Conservation (phyloP, 2,797 vertebrate species). For the Rhynchotus rufescens region DNA sequence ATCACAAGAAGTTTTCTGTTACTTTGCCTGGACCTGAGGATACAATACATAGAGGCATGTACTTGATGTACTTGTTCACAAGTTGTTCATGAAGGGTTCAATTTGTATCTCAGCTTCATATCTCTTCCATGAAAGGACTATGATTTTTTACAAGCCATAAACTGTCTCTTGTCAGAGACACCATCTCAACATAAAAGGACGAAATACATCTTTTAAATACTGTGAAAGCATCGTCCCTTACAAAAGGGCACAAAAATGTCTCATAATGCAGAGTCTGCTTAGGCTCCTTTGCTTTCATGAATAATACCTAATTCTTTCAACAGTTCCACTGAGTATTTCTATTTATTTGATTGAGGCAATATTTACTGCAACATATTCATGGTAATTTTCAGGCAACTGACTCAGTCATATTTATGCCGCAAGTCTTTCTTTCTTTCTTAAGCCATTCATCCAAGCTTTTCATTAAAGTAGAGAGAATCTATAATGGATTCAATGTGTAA, state of each 20-base stretch:
- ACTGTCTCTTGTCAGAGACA: neutral
- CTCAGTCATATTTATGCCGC: constrained; percentile 13
- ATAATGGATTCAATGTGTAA: constrained; percentile 59
- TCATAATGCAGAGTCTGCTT: neutral
- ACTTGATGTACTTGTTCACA: neutral
- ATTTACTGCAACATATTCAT: constrained; percentile 25
- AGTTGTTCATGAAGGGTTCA: neutral
- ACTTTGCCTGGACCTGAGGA: neutral
- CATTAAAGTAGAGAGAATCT: constrained; percentile 61
- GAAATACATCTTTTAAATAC: neutral
- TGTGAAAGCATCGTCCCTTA: neutral
- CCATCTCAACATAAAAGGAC: neutral
- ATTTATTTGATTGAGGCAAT: constrained; percentile 5
- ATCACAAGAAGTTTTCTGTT: neutral
- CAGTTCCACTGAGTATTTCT: neutral
- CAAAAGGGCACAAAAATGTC: neutral
- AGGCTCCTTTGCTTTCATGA: neutral
- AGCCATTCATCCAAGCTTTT: constrained; percentile 36
- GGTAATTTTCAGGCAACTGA: constrained; percentile 40
- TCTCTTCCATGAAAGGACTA: neutral
- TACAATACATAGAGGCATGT: neutral
- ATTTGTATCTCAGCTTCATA: neutral
- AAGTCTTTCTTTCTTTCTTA: constrained; percentile 29
- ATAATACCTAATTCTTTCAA: neutral
- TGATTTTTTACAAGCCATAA: neutral